Conservation (phyloP, 1,140 invertebrate species). For the Metopolophium dirhodum region DNA sequence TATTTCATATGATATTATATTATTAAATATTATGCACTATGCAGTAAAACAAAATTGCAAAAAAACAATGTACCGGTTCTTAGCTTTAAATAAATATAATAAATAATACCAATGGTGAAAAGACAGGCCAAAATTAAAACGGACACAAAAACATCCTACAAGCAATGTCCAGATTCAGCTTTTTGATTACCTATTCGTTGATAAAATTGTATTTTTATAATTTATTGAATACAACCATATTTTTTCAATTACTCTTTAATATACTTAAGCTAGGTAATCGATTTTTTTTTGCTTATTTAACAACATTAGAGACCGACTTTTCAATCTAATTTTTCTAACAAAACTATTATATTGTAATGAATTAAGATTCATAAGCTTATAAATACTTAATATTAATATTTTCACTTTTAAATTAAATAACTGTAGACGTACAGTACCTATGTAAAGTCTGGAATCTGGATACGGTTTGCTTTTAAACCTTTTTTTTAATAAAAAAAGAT, state of each 20-base stretch:
- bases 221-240: background rate
- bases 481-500: background rate
- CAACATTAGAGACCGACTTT: background rate
- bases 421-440: too few relatives aligned
- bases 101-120: too few relatives aligned
- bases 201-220: background rate
- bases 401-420: constrained; percentile 1
- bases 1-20: background rate
- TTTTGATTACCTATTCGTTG: background rate
- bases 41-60: background rate
- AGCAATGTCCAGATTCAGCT: fast-evolving
- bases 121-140: background rate
- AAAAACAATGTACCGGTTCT: background rate
- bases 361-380: background rate
- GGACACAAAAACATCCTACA: background rate
- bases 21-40: background rate
- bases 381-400: background rate
- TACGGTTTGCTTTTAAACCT: background rate
- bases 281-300: background rate
- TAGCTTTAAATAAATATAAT: background rate
- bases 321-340: background rate
- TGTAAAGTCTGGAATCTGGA: background rate
- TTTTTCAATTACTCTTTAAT: background rate
- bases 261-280: background rate
- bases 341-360: background rate